Evolutionary conservation across 2,113 vertebrate genomes (phyloP), one percentile per base, ranked within the genome.

Genomic region (Tragelaphus scriptus): DNA sequence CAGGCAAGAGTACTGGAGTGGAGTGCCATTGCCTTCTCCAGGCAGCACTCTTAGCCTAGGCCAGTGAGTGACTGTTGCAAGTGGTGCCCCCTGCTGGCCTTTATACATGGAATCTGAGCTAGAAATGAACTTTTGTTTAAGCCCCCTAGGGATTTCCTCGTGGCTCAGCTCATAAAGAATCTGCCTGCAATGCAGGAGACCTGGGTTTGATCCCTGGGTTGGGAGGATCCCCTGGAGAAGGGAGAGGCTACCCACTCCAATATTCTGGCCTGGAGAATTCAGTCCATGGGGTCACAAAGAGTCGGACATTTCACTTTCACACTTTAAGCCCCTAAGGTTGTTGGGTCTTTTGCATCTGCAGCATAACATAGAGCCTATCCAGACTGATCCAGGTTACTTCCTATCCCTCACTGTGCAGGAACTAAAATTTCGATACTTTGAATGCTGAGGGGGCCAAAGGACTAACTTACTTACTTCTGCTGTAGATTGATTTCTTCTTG

Each of bases 131-230:
- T 30, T 89, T 71, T 12, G 30, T 36, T 58, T 17, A 77, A 71
- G n/a, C 2, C 1, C 6, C 4, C 17, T 21, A 21, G 0, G n/a
- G 68, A 5, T 71, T 40, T 19, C n/a, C 68, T 36, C 23, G n/a
- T 23, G 68, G 10, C 19, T 21, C 17, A 23, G n/a, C 10, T 40
- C n/a, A 10, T 71, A 40, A 40, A 71, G n/a, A 71, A 71, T 71
- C 32, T 3, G 19, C 19, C 19, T 3, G 19, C 68, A 40, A 1
- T 40, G n/a, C 5, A 21, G 68, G 19, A 71, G 68, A 40, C 10
- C 19, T 40, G n/a, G 68, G 21, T 71, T 71, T 0, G 19, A 71
- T 40, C n/a, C 19, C n/a, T 40, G n/a, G 68, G 19, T 23, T 71
- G n/a, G 68, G 19, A 71, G 13, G n/a, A 6, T 71, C 5, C 68